Evolutionary conservation across 2,113 vertebrate species (phyloP), one percentile per base, ranked within the genome.

Genomic region (Gulo gulo): DNA sequence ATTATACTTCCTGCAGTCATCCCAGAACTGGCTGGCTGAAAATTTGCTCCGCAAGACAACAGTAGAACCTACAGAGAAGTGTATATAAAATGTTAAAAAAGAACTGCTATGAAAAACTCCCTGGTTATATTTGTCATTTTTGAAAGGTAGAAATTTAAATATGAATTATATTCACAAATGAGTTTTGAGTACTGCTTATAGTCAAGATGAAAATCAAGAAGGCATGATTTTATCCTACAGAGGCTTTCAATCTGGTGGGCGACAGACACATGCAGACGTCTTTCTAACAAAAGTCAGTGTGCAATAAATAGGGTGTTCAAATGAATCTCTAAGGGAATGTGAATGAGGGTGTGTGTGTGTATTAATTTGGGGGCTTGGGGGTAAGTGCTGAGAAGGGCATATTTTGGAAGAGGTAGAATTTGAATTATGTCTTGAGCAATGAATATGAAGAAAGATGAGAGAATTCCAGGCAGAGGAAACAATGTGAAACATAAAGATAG

Each of bases 1-100:
- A 0, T 98, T 98, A 47, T 99, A 97, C 97, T 99, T 99, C 97
- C 99, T 99, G 98, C 99, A 99, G 90, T 99, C 99, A 23, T 99
- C 99, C 99, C 99, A 99, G 94, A 99, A 99, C 92, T 99, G 99
- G 87, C 99, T 99, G 94, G 99, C 99, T 95, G 99, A 99, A 98
- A 99, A 99, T 98, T 98, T 99, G 96, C 96, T 98, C 39, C 98
- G 98, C 74, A 99, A 98, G 95, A 99, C 98, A 12, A 99, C 61
- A 36, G 99, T 99, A 26, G 99, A 99, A 86, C 99, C 99, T 99
- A 96, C 4, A 85, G 92, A 96, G n/a, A 95, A 98, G 74, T 59
- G 65, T 84, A 65, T 71, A 78, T 39, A 39, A 81, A 95, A 16
- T 65, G 20, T 88, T 47, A 82, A 84, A 50, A 78, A 95, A 50